Base-by-base conservation (phyloP, 2,113 vertebrate species). In the Hydrochoerus hydrochaeris region DNA sequence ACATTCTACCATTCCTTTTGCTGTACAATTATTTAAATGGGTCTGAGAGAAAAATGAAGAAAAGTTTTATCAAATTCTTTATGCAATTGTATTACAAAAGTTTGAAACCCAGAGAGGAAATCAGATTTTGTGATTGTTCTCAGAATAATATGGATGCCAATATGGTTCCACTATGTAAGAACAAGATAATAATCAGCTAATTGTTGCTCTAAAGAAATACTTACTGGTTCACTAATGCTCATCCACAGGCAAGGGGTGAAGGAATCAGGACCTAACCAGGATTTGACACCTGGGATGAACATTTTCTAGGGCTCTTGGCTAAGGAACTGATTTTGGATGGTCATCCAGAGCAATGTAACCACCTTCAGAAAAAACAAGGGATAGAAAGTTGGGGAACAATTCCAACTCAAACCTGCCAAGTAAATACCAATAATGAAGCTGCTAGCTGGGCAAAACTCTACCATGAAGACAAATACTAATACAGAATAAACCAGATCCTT, bases 11-110 rank as follows among this genome's bases (percentile, higher is more conserved):
- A 90, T 96, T 91, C 38, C 52, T 91, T 96, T 92, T 44, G 19
- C 49, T 96, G 82, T 71, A 58, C 77, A 85, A 57, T 92, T n/a
- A 93, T 58, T 93, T 88, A 90, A 78, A 77, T 93, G 44, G 81
- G 57, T 96, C 92, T 13, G 57, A 67, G 65, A 85, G 44, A 73
- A 9, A 60, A 54, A 60, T 81, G 26, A 65, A 75, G 44, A 87
- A 17, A 82, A 13, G 20, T 82, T 77, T 87, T 5, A 71, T 30
- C 57, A 46, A 92, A 38, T n/a, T 90, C 11, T 95, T 77, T 73
- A 13, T 38, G 32, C 24, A 94, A 30, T 91, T 94, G 60, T 6
- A 7, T 81, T 85, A 54, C 32, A 83, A 83, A 87, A 58, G 94
- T 81, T 81, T 78, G 30, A 95, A 92, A 88, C 85, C 12, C 62